phyloP scores from a whole-genome alignment of 2,888 invertebrate genomes.

The Thereva nobilitata region DNA sequence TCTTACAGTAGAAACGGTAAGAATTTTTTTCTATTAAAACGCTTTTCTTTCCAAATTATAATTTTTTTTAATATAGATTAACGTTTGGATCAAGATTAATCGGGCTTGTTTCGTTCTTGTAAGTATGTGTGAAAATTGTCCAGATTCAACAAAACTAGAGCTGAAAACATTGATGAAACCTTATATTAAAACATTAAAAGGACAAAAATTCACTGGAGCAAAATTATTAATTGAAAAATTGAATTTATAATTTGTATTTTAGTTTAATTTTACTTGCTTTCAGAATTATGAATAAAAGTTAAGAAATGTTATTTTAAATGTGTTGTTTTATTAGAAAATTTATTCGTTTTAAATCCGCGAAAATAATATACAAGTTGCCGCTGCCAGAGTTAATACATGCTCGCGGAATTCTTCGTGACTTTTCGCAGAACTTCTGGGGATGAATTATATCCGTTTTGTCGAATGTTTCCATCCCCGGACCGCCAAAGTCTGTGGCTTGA shows the following conservation, averaged over 20 bases:
- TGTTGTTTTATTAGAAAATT: no score
- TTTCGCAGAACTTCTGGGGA: no score
- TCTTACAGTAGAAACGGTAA: constrained; percentile 64
- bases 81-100: constrained; percentile 71
- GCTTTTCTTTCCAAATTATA: constrained; percentile 17
- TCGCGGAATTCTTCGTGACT: no score
- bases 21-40: constrained; percentile 40
- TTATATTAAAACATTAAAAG: constrained; percentile 55
- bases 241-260: constrained; percentile 36
- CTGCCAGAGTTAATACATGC: no score
- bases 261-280: constrained; percentile 5
- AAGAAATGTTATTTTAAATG: not conserved
- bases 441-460: no score
- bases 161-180: constrained; percentile 60
- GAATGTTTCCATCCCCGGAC: no score
- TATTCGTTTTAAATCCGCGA: no score
- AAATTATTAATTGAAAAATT: constrained; percentile 65
- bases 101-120: constrained; percentile 77
- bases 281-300: constrained; percentile 1
- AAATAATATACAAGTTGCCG: no score
- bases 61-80: constrained; percentile 58
- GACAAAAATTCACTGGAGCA: constrained; percentile 65
- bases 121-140: constrained; percentile 67
- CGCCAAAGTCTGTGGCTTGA: no score
- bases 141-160: constrained; percentile 56